Evolutionary conservation across 2,113 vertebrate species (phyloP), one percentile per base, ranked within the genome.

Genomic region (Cyprinodon variegatus): DNA sequence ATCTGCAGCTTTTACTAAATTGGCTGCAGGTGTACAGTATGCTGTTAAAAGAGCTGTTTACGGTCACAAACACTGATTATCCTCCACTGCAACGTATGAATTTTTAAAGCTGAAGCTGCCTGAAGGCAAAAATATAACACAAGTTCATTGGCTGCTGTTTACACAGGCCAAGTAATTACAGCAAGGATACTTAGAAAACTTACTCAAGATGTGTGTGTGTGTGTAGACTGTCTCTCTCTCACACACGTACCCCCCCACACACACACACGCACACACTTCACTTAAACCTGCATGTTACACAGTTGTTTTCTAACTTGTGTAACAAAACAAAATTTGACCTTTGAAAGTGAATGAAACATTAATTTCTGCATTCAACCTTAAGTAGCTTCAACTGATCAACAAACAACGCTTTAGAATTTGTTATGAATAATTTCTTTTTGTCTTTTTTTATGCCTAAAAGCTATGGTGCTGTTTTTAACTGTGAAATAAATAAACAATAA

Each of bases 71-170:
- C 59, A 65, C 53, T 75, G 79, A 87, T 81, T 79, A 68, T 46
- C 53, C 65, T 57, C 64, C 65, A 70, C 29, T 77, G 86, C 74
- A 77, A 63, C 59, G 36, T 70, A 72, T 84, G 61, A 65, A 87
- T 90, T 86, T 78, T 83, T 85, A 81, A 86, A 76, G 74, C 63
- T 43, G 57, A n/a, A 70, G 70, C 65, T 66, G 15, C 74, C 81
- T 10, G 9, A 62, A 74, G 81, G 79, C 74, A 79, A 83, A 83
- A 72, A 72, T 38, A 29, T 29, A 67, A 59, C 77, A 67, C 70
- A 65, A 78, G 59, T 65, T 22, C 60, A 69, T 53, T 10, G 10
- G 72, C 77, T 83, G 77, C 75, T 86, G 74, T 82, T 83, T 73
- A 78, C 63, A 70, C n/a, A 79, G 48, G 62, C 50, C 68, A 50